Evolutionary conservation across 2,113 vertebrate genomes (phyloP).

Genomic region (Pionites leucogaster): DNA sequence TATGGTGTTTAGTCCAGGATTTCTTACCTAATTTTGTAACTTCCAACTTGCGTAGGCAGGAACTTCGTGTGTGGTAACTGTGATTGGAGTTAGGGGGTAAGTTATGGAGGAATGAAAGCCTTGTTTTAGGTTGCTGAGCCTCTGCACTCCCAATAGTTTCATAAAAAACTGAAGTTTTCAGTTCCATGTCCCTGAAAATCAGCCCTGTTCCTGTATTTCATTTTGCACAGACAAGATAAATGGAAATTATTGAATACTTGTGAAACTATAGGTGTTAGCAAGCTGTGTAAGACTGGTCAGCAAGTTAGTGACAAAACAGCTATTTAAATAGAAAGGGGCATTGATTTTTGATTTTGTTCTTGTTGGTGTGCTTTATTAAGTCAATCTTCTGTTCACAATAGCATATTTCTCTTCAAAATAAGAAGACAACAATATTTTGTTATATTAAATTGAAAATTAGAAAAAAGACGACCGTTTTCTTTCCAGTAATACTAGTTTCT

Average conservation of each 20-base stretch:
- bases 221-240: background rate
- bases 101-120: background rate
- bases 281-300: background rate
- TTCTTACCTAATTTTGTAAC: background rate
- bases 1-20: background rate
- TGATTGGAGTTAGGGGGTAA: background rate
- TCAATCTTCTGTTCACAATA: background rate
- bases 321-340: background rate
- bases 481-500: background rate
- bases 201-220: background rate
- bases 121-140: background rate
- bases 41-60: background rate
- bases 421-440: background rate
- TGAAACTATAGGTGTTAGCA: background rate
- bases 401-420: background rate
- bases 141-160: background rate
- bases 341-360: background rate
- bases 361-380: background rate
- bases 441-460: background rate
- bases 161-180: background rate
- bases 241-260: background rate
- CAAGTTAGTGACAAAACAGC: background rate
- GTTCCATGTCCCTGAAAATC: background rate
- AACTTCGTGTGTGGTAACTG: background rate
- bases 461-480: background rate